A percentile compares a stretch with the other conserved stretches of the same genome.
These are phyloP conservation scores for Slavum lentiscoides DNA, from an alignment of 2,888 invertebrate species.

Conservation along the genomic window DNA sequence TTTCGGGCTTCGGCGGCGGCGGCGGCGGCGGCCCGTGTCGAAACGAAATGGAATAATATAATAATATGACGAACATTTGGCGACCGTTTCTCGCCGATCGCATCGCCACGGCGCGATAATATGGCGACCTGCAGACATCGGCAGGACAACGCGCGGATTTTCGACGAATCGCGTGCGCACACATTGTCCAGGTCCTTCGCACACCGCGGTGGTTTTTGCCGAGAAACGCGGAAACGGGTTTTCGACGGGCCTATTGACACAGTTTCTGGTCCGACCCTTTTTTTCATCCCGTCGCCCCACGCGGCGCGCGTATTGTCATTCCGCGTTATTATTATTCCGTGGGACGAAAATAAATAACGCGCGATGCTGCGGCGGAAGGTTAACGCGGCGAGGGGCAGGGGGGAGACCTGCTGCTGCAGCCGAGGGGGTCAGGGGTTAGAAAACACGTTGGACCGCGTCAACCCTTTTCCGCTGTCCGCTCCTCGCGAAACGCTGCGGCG, in stretches of 20 bases:
- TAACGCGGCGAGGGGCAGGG: no score
- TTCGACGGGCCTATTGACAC: conserved; percentile 38
- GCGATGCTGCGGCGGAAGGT: background rate
- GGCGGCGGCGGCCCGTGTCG: no score
- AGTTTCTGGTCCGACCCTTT: conserved; percentile 27
- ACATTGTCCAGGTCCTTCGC: no score
- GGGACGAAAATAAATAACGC: background rate
- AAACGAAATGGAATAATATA: no score
- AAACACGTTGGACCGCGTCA: background rate
- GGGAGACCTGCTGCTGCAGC: background rate
- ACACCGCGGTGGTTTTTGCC: background rate
- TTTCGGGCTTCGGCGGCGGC: no score
- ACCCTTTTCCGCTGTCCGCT: conserved; percentile 6
- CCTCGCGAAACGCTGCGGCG: no score
- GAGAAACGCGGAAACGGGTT: conserved; percentile 36
- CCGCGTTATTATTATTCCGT: conserved; percentile 10
- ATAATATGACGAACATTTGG: no score
- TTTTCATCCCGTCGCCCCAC: background rate
- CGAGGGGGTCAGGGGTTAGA: background rate
- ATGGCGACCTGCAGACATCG: no score
- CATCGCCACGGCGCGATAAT: no score
- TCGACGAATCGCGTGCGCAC: no score
- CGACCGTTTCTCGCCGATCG: no score
- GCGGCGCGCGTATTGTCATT: background rate
- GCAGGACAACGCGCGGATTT: no score